Base-by-base conservation (phyloP, 2,113 vertebrate species). In the Thamnophis sirtalis region DNA sequence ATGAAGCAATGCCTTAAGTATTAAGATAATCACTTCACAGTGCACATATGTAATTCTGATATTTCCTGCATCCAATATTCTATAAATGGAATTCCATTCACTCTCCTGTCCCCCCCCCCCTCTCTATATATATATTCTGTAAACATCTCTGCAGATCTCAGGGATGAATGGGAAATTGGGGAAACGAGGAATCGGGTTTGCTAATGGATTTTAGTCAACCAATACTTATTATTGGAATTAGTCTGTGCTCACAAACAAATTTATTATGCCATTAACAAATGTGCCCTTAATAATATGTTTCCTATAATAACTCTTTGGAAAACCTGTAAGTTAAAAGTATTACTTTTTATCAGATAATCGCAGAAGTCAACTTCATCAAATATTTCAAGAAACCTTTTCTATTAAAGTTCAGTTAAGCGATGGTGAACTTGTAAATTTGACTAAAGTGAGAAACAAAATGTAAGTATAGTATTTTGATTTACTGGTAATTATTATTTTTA, bases 361-460 rank as follows among this genome's bases (percentile, higher is more conserved):
- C 24, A 93, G 80, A 89, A 89, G 13, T 80, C 93, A 95, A 86
- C 92, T 63, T 94, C 84, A 93, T 51, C 96, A 95, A 89, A 93
- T 92, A 90, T 94, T 89, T 91, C 91, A 48, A 60, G 90, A 92
- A 0, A 86, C 11, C 51, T 51, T 91, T 87, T 80, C 0, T 94
- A 94, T 13, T 49, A 84, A 0, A 7, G 95, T 10, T 73, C 93
- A 92, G n/a, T 92, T 90, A 90, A 95, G 88, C 92, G 92, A 38
- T 28, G 84, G 51, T 90, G 26, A 55, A 38, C 91, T 93, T 84
- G 28, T 84, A 8, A 91, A 22, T 92, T 90, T 94, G 84, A 73
- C 88, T 17, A 93, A 95, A 95, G 91, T 87, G 53, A 95, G 93
- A 93, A 96, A 11, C 91, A 94, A 86, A 22, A 5, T 84, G 98